These are phyloP conservation scores for Lophura nycthemera DNA, from an alignment of 2,113 vertebrate species.

Conservation along the genomic window DNA sequence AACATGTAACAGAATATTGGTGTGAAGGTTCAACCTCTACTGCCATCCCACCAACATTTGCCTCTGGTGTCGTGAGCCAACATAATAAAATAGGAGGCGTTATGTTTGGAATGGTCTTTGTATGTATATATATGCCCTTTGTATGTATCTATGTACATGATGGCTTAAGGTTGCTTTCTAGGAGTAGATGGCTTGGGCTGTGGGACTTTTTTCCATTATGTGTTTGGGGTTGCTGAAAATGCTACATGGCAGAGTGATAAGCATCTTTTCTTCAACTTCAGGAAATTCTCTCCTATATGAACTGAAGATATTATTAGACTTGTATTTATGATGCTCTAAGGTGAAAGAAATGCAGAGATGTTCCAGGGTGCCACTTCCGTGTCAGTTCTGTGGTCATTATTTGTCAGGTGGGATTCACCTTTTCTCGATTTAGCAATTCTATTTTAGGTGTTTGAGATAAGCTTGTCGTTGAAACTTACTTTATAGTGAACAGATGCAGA, in stretches of 20 bases:
- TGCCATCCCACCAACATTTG: neutral
- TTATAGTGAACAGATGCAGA: neutral
- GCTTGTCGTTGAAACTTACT: neutral
- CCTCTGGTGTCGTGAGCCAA: neutral
- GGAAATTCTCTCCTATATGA: neutral
- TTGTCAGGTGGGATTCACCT: neutral
- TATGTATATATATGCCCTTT: neutral
- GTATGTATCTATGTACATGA: accelerated
- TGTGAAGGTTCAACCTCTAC: neutral
- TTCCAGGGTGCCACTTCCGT: neutral
- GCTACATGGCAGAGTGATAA: neutral
- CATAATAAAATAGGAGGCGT: neutral
- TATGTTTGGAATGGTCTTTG: neutral
- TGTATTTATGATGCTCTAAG: neutral
- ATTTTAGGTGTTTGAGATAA: neutral
- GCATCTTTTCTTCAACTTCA: neutral
- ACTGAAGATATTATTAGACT: neutral
- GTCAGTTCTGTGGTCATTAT: neutral
- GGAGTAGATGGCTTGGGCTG: neutral
- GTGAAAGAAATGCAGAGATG: neutral
- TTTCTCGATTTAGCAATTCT: neutral
- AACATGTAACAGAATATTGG: neutral
- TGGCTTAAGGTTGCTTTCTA: neutral
- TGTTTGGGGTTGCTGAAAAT: neutral
- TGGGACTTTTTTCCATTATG: neutral